Evolutionary conservation across 2,888 invertebrate genomes (phyloP), one percentile per base, ranked within the genome.

Genomic region (Luperina testacea): DNA sequence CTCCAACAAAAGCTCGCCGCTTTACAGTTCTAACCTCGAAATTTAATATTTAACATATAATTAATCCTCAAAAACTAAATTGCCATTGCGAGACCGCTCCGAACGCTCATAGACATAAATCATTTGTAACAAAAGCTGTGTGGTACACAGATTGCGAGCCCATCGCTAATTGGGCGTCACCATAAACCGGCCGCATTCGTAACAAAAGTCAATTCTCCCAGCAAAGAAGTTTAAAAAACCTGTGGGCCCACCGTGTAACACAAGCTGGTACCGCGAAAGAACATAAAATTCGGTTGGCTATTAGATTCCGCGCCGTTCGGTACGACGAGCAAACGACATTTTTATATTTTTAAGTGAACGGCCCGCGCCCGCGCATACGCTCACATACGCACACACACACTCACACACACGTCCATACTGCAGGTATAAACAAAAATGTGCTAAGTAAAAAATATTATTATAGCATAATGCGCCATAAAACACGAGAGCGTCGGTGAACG

Each of bases 361-460:
- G 87, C 85, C 88, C 87, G 93, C 93, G 93, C 94, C 91, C 92
- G 92, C 95, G 92, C 94, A 91, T 80, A 38, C 65, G 42, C 86
- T 87, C 89, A 87, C 88, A 83, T 84, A 82, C 88, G 48, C 89
- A 83, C 90, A 68, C 88, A 84, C 89, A 78, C 90, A 84, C 87
- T 82, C 86, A 79, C 88, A 69, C 83, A 77, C 88, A 81, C 90
- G 77, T 77, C 84, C 79, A 76, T 81, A 78, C 67, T 84, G 80
- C 90, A 90, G 90, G 92, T 92, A 94, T 93, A 93, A 93, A 95
- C 95, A 93, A 94, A 94, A 94, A 95, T 95, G 96, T 96, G 96
- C 96, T 96, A 96, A 96, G 96, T 96, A 96, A 96, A 96, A 96
- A 96, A 96, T 96, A 96, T 96, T 95, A 96, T 96, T 96, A 95